A percentile compares a stretch with the other conserved stretches of the same genome.
phyloP scores from a whole-genome alignment of 2,797 vertebrate genomes.

The Rachycentron canadum region DNA sequence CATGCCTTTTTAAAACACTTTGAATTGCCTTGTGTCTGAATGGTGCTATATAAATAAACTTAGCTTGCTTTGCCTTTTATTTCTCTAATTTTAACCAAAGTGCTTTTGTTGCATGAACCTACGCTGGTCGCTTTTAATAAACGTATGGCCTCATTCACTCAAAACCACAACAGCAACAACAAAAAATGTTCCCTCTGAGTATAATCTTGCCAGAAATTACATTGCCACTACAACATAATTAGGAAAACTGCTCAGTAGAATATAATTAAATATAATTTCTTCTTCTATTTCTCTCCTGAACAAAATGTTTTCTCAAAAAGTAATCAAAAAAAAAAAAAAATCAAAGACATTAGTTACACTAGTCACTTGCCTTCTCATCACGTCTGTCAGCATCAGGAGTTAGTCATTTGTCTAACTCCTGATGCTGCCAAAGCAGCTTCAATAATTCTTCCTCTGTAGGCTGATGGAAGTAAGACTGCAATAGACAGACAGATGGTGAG shows the following conservation, averaged over 20 bases:
- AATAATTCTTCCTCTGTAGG: conserved; percentile 64
- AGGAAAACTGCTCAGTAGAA: not conserved
- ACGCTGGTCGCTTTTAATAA: too few species aligned
- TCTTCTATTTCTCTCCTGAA: not conserved
- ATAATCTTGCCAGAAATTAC: not conserved
- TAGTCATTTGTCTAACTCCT: conserved; percentile 63
- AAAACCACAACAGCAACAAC: too few species aligned
- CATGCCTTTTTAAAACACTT: too few species aligned
- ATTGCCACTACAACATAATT: not conserved
- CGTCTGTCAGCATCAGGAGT: conserved; percentile 55
- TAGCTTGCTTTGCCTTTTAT: too few species aligned
- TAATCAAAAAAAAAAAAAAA: not conserved
- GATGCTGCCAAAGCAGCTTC: conserved; percentile 57
- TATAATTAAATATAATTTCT: not conserved
- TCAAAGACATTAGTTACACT: not conserved
- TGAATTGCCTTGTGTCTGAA: too few species aligned
- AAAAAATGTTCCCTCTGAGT: not conserved
- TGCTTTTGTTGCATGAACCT: too few species aligned
- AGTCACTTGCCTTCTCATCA: conserved; percentile 28
- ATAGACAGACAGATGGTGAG: conserved; percentile 55
- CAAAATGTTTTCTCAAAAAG: conserved; percentile 2
- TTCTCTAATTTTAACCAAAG: too few species aligned
- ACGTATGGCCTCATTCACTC: too few species aligned
- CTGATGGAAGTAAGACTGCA: conserved; percentile 21
- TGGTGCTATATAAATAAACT: too few species aligned